Conservation (phyloP, 92 coral and sea anemone species). For the Zoanthus sociatus region DNA sequence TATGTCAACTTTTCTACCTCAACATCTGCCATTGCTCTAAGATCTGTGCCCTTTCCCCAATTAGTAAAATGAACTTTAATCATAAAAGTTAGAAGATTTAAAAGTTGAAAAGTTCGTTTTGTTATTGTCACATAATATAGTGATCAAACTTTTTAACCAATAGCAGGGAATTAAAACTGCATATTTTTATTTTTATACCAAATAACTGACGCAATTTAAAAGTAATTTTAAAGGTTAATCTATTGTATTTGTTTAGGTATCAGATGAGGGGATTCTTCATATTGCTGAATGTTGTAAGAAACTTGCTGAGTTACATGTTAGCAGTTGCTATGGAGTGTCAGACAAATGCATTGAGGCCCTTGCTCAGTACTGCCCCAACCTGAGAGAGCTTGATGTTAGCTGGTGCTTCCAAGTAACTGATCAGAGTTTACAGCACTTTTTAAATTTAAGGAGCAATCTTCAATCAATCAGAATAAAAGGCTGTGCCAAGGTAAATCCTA, state of each 20-base stretch:
- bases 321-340: conserved; percentile 89
- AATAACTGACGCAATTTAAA: no score
- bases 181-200: no score
- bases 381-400: conserved; percentile 79
- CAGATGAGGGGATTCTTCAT: conserved; percentile 80
- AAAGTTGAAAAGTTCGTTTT: no score
- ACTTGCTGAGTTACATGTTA: conserved; percentile 76
- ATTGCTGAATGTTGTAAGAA: conserved; percentile 60
- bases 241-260: conserved; percentile 51
- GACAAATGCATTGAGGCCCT: conserved; percentile 66
- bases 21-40: no score
- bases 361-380: conserved; percentile 48
- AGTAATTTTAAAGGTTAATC: no score
- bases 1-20: no score
- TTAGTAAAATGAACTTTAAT: no score
- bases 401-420: conserved; percentile 85
- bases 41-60: no score
- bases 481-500: conserved; percentile 56
- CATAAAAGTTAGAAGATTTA: neutral
- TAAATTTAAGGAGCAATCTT: conserved; percentile 48
- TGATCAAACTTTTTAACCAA: no score
- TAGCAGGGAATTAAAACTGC: no score
- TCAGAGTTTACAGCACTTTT: conserved; percentile 58
- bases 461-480: conserved; percentile 72
- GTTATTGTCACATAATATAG: no score